Conservation (phyloP, 2,113 vertebrate genomes). For the Protobothrops flavoviridis region DNA sequence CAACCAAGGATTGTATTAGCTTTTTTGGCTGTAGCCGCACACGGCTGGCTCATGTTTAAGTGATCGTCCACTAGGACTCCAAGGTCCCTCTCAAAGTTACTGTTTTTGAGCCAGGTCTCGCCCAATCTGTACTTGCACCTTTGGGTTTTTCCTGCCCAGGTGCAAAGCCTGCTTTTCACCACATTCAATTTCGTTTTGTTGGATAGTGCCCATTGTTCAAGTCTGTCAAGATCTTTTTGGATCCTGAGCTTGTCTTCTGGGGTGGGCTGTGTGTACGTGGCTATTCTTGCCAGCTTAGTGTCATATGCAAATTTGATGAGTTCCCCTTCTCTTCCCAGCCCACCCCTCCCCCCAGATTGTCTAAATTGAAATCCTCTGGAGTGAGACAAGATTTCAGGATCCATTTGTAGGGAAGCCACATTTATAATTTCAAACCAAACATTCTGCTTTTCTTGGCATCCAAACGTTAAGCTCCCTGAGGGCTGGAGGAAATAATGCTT, state of each 20-base stretch:
- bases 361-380: background rate
- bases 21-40: background rate
- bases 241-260: background rate
- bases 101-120: no score
- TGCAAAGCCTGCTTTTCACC: background rate
- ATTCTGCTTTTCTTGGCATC: background rate
- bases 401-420: no score
- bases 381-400: no score
- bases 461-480: background rate
- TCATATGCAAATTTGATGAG: background rate
- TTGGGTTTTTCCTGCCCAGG: background rate
- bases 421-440: background rate
- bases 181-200: background rate
- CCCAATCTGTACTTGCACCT: background rate
- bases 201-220: no score
- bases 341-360: background rate
- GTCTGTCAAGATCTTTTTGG: background rate
- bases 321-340: background rate
- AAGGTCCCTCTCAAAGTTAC: background rate
- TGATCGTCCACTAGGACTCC: background rate
- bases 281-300: background rate
- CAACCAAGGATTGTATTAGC: no score
- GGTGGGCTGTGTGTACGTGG: background rate
- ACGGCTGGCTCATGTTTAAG: background rate
- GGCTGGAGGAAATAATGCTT: background rate